Percentiles rank a stretch among this genome's conserved stretches.
phyloP scores from a whole-genome alignment of 2,888 invertebrate genomes.

The Drosophila conformis region DNA sequence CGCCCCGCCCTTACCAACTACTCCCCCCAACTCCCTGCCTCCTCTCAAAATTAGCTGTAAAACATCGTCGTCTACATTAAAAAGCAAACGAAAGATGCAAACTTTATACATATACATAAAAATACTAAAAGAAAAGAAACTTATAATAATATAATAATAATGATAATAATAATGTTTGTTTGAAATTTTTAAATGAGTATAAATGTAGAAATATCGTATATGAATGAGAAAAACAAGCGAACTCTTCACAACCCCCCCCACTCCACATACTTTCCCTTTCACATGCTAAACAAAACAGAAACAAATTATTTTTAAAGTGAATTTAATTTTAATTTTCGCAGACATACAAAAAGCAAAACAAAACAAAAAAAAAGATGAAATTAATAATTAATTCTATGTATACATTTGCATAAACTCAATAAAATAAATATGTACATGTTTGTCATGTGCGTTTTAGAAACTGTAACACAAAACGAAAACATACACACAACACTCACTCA shows the following conservation, averaged over 20 bases:
- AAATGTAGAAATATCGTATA: slow-evolving; percentile 74
- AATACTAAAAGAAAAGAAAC: slow-evolving; percentile 41
- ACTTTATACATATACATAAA: slow-evolving; percentile 62
- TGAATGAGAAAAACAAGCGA: slow-evolving; percentile 71
- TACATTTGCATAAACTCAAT: slow-evolving; percentile 59
- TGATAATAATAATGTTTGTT: slow-evolving; percentile 69
- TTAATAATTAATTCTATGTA: slow-evolving; percentile 46
- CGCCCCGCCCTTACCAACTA: neutral
- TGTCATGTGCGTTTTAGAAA: slow-evolving; percentile 54
- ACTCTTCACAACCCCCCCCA: slow-evolving; percentile 12
- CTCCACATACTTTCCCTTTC: slow-evolving; percentile 23
- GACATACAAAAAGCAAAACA: slow-evolving; percentile 18
- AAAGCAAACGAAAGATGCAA: slow-evolving; percentile 53
- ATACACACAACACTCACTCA: slow-evolving; percentile 22
- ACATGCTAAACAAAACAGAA: slow-evolving; percentile 18
- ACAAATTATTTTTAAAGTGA: slow-evolving; percentile 37
- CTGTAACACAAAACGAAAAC: slow-evolving; percentile 46
- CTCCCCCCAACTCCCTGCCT: neutral
- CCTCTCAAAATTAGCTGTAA: slow-evolving; percentile 66
- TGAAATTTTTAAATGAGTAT: slow-evolving; percentile 75
- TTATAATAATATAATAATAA: slow-evolving; percentile 53
- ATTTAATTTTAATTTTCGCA: slow-evolving; percentile 51
- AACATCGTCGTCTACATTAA: slow-evolving; percentile 58
- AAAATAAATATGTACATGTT: slow-evolving; percentile 30
- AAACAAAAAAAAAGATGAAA: slow-evolving; percentile 9